These are phyloP conservation scores for Heliconius cydno DNA, from an alignment of 2,888 invertebrate genomes.

Conservation along the genomic window DNA sequence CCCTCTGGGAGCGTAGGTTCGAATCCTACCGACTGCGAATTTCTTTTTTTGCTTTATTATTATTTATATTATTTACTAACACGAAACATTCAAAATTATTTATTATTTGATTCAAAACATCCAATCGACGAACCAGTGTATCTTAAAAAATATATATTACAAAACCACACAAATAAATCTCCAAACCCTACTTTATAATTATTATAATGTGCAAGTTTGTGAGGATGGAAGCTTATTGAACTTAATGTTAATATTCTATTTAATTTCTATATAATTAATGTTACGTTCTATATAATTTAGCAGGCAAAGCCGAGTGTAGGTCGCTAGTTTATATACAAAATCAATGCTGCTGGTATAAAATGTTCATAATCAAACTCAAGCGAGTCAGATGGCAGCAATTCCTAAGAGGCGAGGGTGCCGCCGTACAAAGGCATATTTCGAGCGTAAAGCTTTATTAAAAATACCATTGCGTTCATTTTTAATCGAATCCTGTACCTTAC, in stretches of 20 bases:
- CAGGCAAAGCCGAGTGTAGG: background rate
- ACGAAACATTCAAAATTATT: too few relatives aligned
- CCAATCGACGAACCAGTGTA: too few relatives aligned
- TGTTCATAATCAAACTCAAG: slow-evolving; percentile 18
- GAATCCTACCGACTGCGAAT: slow-evolving; percentile 87
- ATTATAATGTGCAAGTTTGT: too few relatives aligned
- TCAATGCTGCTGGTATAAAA: slow-evolving; percentile 9
- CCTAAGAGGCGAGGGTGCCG: slow-evolving; percentile 31
- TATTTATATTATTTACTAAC: too few relatives aligned
- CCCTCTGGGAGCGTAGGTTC: slow-evolving; percentile 96
- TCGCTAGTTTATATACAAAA: slow-evolving; percentile 53
- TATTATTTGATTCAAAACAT: too few relatives aligned
- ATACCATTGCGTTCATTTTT: slow-evolving; percentile 47
- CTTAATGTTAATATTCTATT: background rate
- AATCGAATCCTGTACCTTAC: slow-evolving; percentile 43
- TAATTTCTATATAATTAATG: background rate
- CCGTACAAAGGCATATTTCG: slow-evolving; percentile 50
- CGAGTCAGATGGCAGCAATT: slow-evolving; percentile 25
- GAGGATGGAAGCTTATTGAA: background rate
- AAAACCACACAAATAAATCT: too few relatives aligned
- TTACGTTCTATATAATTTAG: background rate
- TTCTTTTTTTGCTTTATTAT: slow-evolving; percentile 51
- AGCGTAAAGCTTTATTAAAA: slow-evolving; percentile 49
- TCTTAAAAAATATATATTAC: too few relatives aligned
- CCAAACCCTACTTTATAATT: too few relatives aligned